These are phyloP conservation scores for Drosophila nebulosa DNA, from an alignment of 1,140 invertebrate genomes.

Conservation along the genomic window DNA sequence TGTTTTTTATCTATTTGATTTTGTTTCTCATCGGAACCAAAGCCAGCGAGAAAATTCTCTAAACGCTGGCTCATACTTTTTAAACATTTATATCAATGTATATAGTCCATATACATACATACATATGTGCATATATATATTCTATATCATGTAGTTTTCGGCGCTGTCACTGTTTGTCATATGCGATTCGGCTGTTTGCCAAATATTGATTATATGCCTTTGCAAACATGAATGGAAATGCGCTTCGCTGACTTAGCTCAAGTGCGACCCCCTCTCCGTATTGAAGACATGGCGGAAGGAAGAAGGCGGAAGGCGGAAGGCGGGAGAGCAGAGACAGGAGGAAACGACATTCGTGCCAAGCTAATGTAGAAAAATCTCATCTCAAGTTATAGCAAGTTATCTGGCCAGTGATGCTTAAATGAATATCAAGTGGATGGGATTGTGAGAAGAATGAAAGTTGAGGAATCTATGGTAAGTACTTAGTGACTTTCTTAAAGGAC, in stretches of 20 bases:
- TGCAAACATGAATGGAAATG: conserved; percentile 71
- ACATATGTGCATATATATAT: conserved; percentile 14
- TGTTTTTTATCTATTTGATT: background rate
- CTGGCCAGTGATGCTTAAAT: background rate
- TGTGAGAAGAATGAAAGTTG: no score
- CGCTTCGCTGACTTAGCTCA: conserved; percentile 61
- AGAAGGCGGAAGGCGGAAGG: no score
- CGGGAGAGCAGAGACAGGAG: conserved; percentile 6
- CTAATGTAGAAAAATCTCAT: conserved; percentile 46
- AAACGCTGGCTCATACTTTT: background rate
- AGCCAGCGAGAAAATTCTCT: background rate
- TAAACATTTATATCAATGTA: background rate
- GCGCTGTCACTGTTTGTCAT: conserved; percentile 71
- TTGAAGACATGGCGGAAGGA: no score
- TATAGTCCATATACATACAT: background rate
- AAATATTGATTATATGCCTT: conserved; percentile 74
- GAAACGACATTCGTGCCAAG: conserved; percentile 61
- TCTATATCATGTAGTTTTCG: conserved; percentile 44
- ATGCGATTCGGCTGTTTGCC: conserved; percentile 73
- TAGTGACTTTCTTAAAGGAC: no score
- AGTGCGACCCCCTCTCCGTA: no score
- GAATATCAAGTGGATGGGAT: no score
- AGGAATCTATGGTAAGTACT: no score
- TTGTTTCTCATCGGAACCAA: background rate
- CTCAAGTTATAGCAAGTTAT: conserved; percentile 17